phyloP scores from a whole-genome alignment of 2,888 invertebrate genomes.

The Ernsta delagoae region DNA sequence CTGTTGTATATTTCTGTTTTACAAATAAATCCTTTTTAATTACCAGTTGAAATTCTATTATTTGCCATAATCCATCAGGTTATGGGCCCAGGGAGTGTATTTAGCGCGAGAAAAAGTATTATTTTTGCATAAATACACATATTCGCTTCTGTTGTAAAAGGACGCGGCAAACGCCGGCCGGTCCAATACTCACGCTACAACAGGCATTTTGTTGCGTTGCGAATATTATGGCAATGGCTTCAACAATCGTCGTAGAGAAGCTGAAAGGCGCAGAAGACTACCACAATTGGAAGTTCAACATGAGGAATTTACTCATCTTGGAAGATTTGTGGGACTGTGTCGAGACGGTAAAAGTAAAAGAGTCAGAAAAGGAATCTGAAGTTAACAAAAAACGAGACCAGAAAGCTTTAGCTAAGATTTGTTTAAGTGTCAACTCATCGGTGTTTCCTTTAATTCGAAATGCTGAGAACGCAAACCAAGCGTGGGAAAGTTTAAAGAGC shows the following conservation, averaged over 20 bases:
- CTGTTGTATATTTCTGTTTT: no score
- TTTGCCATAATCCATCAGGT: background rate
- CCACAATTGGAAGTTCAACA: constrained; percentile 1
- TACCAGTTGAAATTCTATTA: background rate
- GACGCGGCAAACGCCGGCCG: background rate
- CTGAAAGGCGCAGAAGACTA: background rate
- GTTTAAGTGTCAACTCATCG: constrained; percentile 4
- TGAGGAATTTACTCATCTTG: background rate
- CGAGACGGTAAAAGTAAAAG: background rate
- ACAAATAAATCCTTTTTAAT: no score
- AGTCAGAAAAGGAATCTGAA: constrained; percentile 1
- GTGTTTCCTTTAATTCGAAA: background rate
- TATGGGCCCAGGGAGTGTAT: constrained; percentile 2
- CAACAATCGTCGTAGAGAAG: background rate
- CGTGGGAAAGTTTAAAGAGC: background rate
- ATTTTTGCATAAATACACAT: constrained; percentile 4
- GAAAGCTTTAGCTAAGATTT: background rate
- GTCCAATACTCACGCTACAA: background rate
- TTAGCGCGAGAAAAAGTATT: background rate
- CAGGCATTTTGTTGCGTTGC: background rate
- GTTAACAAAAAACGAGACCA: background rate
- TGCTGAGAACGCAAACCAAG: background rate
- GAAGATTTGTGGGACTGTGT: constrained; percentile 4
- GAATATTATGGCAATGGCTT: background rate
- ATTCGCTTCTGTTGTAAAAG: background rate